Conservation (phyloP, 2,797 vertebrate species). For the Cuculus canorus region DNA sequence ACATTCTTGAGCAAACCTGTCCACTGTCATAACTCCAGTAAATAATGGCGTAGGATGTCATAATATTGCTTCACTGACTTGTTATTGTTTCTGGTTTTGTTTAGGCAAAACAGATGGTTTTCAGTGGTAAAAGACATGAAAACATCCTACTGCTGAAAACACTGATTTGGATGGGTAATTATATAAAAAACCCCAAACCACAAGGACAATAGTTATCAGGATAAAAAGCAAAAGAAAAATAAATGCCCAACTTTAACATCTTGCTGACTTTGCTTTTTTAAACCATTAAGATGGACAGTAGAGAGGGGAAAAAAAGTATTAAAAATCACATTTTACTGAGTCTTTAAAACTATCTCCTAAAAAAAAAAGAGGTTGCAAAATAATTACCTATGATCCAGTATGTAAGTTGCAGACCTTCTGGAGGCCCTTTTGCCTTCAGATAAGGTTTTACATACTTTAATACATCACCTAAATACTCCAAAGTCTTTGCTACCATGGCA, state of each 20-base stretch:
- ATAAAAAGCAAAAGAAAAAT: not conserved
- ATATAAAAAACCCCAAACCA: not conserved
- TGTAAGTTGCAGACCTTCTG: slow-evolving; percentile 87
- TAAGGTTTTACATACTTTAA: slow-evolving; percentile 94
- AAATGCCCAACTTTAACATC: not conserved
- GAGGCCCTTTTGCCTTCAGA: slow-evolving; percentile 85
- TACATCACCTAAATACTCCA: slow-evolving; percentile 92
- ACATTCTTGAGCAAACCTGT: not conserved
- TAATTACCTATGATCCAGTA: slow-evolving; percentile 89
- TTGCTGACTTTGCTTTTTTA: not conserved
- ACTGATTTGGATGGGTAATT: not conserved
- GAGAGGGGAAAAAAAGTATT: not conserved
- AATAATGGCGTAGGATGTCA: not conserved
- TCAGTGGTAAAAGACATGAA: slow-evolving; percentile 28
- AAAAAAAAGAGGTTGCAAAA: not conserved
- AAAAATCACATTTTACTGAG: not conserved
- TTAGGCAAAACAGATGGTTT: not conserved
- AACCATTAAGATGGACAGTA: not conserved
- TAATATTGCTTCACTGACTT: not conserved
- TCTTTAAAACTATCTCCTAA: not conserved
- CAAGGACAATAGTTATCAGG: not conserved
- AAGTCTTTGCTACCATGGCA: slow-evolving; percentile 86
- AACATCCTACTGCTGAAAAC: slow-evolving; percentile 28
- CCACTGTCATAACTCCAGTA: not conserved
- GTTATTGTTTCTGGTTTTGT: slow-evolving; percentile 35